phyloP scores from a whole-genome alignment of 2,797 vertebrate species.

The Corythornis leucogaster region DNA sequence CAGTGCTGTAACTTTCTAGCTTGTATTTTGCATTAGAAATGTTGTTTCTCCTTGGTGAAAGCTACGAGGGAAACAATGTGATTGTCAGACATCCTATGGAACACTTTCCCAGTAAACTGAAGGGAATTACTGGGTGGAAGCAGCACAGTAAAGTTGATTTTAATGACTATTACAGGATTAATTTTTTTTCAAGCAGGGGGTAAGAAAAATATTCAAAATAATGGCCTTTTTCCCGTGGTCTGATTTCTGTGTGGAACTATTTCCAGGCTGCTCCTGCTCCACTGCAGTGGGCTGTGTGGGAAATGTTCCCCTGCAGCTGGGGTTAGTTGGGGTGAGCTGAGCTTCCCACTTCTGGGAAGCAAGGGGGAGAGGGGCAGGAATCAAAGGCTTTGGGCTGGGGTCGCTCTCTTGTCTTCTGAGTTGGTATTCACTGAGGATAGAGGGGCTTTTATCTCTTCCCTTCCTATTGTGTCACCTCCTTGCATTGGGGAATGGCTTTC shows the following conservation, averaged over 20 bases:
- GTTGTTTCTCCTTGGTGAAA: neutral
- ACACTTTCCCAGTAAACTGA: neutral
- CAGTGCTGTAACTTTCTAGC: neutral
- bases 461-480: neutral
- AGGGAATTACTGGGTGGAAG: neutral
- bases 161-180: neutral
- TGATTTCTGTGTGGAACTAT: neutral
- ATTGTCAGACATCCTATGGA: neutral
- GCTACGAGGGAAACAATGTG: neutral
- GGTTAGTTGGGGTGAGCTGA: conserved; percentile 12
- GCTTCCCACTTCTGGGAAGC: neutral
- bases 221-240: neutral
- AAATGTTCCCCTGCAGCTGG: neutral
- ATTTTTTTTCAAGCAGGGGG: neutral
- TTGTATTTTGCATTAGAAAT: neutral
- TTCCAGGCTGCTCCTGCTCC: neutral
- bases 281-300: neutral
- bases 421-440: neutral
- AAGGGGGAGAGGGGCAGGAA: neutral
- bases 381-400: neutral
- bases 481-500: neutral
- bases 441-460: neutral
- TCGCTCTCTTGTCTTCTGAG: neutral
- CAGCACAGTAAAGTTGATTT: neutral
- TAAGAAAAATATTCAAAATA: neutral